These are phyloP conservation scores for Ligdia adustata DNA, from an alignment of 2,888 invertebrate genomes.

Conservation along the genomic window DNA sequence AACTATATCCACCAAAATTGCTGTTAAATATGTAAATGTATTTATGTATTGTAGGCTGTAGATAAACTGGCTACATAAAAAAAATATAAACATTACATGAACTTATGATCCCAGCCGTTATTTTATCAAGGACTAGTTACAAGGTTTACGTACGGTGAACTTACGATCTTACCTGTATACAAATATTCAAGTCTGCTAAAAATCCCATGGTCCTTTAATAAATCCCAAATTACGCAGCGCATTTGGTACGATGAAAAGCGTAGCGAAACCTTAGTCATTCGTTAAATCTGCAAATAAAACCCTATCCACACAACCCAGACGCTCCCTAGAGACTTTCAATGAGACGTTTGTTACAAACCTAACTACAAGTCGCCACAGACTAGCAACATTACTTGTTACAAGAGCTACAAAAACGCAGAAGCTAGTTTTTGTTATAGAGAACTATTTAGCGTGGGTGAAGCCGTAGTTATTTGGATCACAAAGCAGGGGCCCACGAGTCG, in stretches of 20 bases:
- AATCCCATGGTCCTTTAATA: slow-evolving; percentile 26
- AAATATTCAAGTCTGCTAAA: no score
- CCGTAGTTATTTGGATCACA: slow-evolving; percentile 69
- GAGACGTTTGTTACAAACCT: slow-evolving; percentile 28
- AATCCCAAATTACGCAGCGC: slow-evolving; percentile 52
- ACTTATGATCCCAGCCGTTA: no score
- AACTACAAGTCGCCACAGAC: slow-evolving; percentile 28
- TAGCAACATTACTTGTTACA: slow-evolving; percentile 23
- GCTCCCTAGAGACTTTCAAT: slow-evolving; percentile 47
- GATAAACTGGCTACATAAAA: no score
- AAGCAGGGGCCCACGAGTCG: slow-evolving; percentile 58
- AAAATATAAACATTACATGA: no score
- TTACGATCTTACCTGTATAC: no score
- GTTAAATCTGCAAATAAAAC: slow-evolving; percentile 61
- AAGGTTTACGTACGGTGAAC: no score
- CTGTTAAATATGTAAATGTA: no score
- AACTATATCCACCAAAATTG: no score
- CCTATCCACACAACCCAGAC: slow-evolving; percentile 47
- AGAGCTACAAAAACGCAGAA: slow-evolving; percentile 24
- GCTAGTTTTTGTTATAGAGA: slow-evolving; percentile 18
- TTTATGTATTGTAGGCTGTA: no score
- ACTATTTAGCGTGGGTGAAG: slow-evolving; percentile 46
- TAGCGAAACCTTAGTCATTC: slow-evolving; percentile 59
- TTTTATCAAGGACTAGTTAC: no score
- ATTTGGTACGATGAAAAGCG: slow-evolving; percentile 51